A percentile compares a stretch with the other conserved stretches of the same genome.
phyloP scores from a whole-genome alignment of 2,113 vertebrate species.

The Speoplatyrhinus poulsoni region DNA sequence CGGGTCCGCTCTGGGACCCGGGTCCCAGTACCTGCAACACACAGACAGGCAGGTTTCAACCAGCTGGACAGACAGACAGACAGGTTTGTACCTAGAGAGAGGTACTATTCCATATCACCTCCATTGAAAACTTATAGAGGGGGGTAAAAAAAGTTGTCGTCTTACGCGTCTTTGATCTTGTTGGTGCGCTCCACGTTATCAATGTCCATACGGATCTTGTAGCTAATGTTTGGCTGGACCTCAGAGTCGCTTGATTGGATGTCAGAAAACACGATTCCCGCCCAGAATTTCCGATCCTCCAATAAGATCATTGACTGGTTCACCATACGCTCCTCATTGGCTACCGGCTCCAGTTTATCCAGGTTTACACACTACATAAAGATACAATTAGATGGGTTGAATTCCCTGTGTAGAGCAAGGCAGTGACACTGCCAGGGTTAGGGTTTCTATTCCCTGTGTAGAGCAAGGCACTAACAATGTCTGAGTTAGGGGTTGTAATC shows the following conservation, averaged over 20 bases:
- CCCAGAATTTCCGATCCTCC: conserved; percentile 95
- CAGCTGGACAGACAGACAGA: background rate
- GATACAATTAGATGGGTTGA: background rate
- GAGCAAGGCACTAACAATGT: too few species aligned
- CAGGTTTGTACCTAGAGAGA: background rate
- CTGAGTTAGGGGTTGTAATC: too few species aligned
- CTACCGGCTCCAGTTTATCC: conserved; percentile 90
- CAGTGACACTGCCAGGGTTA: too few species aligned
- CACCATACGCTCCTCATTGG: conserved; percentile 85
- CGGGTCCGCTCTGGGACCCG: conserved; percentile 95
- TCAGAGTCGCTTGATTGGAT: conserved; percentile 74
- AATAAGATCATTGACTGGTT: conserved; percentile 88
- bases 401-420: too few species aligned
- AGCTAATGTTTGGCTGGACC: conserved; percentile 86
- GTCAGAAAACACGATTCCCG: conserved; percentile 89
- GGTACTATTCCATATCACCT: too few species aligned
- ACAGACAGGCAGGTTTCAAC: background rate
- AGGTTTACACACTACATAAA: conserved; percentile 89
- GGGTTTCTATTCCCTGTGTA: too few species aligned
- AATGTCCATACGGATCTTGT: conserved; percentile 99
- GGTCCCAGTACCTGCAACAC: conserved; percentile 91
- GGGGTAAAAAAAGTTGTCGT: background rate
- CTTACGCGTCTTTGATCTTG: conserved; percentile 97
- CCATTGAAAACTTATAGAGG: too few species aligned
- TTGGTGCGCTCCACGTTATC: conserved; percentile 98